Evolutionary conservation across 2,888 invertebrate genomes (phyloP).

Genomic region (Phrixothrix hirtus): DNA sequence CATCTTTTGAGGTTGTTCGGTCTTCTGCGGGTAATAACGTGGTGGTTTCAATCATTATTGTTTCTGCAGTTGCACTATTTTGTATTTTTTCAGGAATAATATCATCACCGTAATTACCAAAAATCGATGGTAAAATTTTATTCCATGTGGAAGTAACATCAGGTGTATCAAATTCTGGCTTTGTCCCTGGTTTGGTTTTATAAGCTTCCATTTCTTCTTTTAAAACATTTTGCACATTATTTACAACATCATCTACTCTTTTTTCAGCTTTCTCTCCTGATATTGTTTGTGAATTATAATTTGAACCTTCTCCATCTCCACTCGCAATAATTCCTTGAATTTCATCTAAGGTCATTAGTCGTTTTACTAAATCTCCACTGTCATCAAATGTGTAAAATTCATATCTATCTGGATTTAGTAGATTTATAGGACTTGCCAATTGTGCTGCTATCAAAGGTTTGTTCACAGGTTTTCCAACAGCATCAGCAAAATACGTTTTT

Average conservation of each 20-base stretch:
- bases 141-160: constrained; percentile 80
- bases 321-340: constrained; percentile 84
- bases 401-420: constrained; percentile 80
- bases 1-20: neutral
- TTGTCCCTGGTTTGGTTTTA: constrained; percentile 55
- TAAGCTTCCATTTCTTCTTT: constrained; percentile 74
- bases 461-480: constrained; percentile 68
- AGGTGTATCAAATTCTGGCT: constrained; percentile 67
- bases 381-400: constrained; percentile 88
- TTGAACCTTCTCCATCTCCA: constrained; percentile 70
- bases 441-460: constrained; percentile 66
- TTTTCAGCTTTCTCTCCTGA: constrained; percentile 59
- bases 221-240: constrained; percentile 80
- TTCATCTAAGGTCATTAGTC: constrained; percentile 82
- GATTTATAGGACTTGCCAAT: constrained; percentile 77
- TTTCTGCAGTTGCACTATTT: constrained; percentile 47
- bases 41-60: constrained; percentile 48
- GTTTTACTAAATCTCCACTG: constrained; percentile 78
- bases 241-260: constrained; percentile 78
- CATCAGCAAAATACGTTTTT: constrained; percentile 69
- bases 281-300: constrained; percentile 54
- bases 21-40: constrained; percentile 4
- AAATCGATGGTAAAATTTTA: constrained; percentile 77
- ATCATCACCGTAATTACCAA: constrained; percentile 61
- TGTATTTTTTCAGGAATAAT: constrained; percentile 47